A percentile compares a stretch with the other conserved stretches of the same genome.
Conservation (phyloP, 2,797 vertebrate species). For the Poeciliopsis turneri region DNA sequence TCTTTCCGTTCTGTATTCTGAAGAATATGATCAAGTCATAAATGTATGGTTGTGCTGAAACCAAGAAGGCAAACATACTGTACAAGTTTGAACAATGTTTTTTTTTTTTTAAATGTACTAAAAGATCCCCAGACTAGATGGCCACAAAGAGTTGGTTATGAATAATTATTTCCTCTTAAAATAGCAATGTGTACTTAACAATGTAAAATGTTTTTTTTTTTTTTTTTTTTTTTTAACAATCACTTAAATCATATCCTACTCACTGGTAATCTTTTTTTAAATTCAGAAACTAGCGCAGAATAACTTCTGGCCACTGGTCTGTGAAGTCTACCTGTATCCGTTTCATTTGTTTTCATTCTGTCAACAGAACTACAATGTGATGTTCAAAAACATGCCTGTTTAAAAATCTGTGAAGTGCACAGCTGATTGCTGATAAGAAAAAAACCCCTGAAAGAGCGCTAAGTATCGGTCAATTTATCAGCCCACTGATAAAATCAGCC, state of each 20-base stretch:
- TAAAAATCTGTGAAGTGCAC: not conserved
- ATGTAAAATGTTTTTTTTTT: not conserved
- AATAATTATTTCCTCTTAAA: not conserved
- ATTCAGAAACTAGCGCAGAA: not conserved
- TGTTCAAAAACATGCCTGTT: not conserved
- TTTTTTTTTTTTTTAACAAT: not conserved
- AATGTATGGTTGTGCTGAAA: not conserved
- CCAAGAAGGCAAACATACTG: not conserved
- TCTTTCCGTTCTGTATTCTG: not conserved
- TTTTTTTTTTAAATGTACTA: no score
- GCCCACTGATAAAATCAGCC: not conserved
- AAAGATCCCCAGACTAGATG: not conserved
- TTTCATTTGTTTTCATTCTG: not conserved
- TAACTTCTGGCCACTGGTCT: not conserved
- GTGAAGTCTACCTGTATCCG: not conserved
- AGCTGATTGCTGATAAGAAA: not conserved
- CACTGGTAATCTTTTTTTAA: not conserved
- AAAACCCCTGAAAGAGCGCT: rapidly evolving
- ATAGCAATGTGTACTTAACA: not conserved
- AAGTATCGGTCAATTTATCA: not conserved
- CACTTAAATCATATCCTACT: not conserved
- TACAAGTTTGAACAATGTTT: not conserved
- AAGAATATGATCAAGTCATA: not conserved
- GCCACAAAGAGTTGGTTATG: not conserved
- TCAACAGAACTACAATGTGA: not conserved